Conservation (phyloP, 1,140 invertebrate genomes). For the Hermetia illucens region DNA sequence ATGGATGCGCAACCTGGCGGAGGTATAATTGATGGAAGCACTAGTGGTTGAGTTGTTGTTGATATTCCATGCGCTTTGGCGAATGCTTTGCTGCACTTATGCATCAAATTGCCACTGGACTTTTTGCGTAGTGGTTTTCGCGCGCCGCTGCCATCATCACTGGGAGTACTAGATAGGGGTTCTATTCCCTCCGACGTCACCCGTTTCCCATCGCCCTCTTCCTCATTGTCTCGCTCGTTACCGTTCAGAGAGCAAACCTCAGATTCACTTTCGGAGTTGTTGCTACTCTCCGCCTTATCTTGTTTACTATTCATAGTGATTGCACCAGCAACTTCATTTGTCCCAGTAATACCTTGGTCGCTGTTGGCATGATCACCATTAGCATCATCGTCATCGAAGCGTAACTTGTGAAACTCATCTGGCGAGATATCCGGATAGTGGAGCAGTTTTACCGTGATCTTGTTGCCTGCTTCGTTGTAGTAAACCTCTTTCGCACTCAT, state of each 20-base stretch:
- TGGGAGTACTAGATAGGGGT: no score
- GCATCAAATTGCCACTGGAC: slow-evolving; percentile 18
- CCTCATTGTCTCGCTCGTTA: slow-evolving; percentile 14
- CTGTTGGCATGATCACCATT: not conserved
- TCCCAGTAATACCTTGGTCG: not conserved
- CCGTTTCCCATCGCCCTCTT: slow-evolving; percentile 8
- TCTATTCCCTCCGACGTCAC: no score
- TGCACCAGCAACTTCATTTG: slow-evolving; percentile 1
- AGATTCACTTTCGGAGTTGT: slow-evolving; percentile 3
- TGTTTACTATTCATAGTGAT: no score
- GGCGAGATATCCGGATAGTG: slow-evolving; percentile 27
- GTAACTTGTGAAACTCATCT: slow-evolving; percentile 23
- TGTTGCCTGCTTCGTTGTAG: slow-evolving; percentile 28
- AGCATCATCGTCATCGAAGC: slow-evolving; percentile 19
- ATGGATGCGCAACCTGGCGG: not conserved
- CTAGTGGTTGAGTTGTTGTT: not conserved
- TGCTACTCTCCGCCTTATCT: no score
- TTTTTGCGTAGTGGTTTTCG: slow-evolving; percentile 18
- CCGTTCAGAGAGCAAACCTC: no score
- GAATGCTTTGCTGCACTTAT: slow-evolving; percentile 28
- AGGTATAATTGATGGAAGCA: slow-evolving; percentile 11
- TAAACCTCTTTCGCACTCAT: slow-evolving; percentile 31
- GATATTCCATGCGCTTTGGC: slow-evolving; percentile 25
- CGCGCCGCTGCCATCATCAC: no score
- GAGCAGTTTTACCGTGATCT: slow-evolving; percentile 25